Evolutionary conservation across 2,888 invertebrate genomes (phyloP), one percentile per base, ranked within the genome.

Genomic region (Leucozona laternaria): DNA sequence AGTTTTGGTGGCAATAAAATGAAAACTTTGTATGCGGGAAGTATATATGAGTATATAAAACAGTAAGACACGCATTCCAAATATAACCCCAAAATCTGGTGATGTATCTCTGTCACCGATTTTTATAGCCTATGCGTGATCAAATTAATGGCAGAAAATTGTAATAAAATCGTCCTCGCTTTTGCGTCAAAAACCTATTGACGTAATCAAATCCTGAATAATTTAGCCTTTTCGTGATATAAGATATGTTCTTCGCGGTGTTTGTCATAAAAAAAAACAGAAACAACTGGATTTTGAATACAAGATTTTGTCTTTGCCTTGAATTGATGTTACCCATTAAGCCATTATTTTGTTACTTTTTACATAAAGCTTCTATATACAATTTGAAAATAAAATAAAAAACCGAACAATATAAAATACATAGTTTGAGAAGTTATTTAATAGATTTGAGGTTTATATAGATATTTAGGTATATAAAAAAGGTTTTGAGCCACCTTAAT

Each of bases 51-150:
- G 28, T 5, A 4, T 28, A 34, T 34, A 34, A 10, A 34, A 13
- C 11, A 58, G 57, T 58, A 11, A 37, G 11, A 13, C 64, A 64
- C 31, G 31, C 50, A 53, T 68, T 53, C n/a, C 1, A 37, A 37
- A 66, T 43, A 10, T 31, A 31, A 31, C 20, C 13, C 50, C 20
- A 13, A 17, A 66, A 64, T n/a, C n/a, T n/a, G 20, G 6, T 68
- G 53, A 50, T 31, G 50, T 37, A 34, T 66, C 20, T 53, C 53
- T 68, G 68, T 53, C 68, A 37, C 50, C 37, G 68, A 68, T 53
- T 53, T 66, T 68, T 53, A 68, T 68, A 25, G 68, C 68, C 53
- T 68, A 50, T 68, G 68, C 68, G 68, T 68, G 68, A 68, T 68
- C 68, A 53, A 53, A 66, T 68, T 68, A 53, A 53, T 53, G 53